These are phyloP conservation scores for Pocota personata DNA, from an alignment of 2,888 invertebrate species.

Conservation along the genomic window DNA sequence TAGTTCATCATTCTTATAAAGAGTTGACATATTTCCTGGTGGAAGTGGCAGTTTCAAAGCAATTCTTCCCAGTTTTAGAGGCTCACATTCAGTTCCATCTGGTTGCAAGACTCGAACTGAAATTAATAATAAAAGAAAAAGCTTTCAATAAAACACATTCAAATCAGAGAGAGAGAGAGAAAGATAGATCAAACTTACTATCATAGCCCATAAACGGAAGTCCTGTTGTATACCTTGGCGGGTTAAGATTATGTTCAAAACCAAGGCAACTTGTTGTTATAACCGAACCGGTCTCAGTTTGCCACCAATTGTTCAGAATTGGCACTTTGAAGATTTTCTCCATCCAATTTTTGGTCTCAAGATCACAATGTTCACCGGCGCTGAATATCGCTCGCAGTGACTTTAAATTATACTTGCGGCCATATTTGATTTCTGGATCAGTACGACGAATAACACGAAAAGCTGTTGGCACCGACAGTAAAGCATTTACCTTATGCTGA, in stretches of 20 bases:
- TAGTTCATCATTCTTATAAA: conserved; percentile 91
- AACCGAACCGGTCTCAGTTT: conserved; percentile 96
- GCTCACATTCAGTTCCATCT: conserved; percentile 88
- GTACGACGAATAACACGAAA: conserved; percentile 91
- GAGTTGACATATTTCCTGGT: conserved; percentile 92
- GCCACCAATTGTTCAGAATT: conserved; percentile 98
- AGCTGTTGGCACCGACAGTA: conserved; percentile 96
- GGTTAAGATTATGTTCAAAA: conserved; percentile 87
- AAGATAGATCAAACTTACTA: conserved; percentile 83
- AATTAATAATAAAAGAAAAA: conserved; percentile 69
- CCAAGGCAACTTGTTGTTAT: conserved; percentile 94
- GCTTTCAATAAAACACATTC: background rate
- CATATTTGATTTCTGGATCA: conserved; percentile 89
- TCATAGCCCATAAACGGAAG: conserved; percentile 95
- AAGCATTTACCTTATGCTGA: conserved; percentile 91
- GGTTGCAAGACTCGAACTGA: conserved; percentile 87
- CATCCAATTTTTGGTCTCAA: conserved; percentile 93
- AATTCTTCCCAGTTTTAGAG: conserved; percentile 92
- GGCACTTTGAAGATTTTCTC: conserved; percentile 88
- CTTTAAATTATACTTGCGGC: conserved; percentile 88
- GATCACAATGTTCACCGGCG: conserved; percentile 97
- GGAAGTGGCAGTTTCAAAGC: conserved; percentile 93
- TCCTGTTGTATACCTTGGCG: conserved; percentile 91
- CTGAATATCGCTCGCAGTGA: conserved; percentile 90
- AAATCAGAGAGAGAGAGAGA: too few species aligned